Percentiles rank a stretch among this genome's conserved stretches.
phyloP scores from a whole-genome alignment of 1,140 invertebrate genomes.

The Leptinotarsa lineolata region DNA sequence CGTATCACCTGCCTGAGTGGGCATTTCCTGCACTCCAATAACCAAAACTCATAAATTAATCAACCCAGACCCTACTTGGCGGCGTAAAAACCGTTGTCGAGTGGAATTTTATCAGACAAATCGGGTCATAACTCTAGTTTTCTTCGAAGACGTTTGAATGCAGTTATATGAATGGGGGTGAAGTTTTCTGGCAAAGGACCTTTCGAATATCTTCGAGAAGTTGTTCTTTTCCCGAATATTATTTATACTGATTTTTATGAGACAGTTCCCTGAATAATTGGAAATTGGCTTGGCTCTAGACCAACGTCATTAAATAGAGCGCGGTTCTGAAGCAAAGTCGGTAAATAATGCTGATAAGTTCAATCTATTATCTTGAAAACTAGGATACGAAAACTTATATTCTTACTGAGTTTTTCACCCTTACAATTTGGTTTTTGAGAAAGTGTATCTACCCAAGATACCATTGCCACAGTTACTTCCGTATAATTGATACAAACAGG shows the following conservation, averaged over 20 bases:
- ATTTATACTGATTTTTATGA: slow-evolving; percentile 17
- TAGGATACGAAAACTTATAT: not conserved
- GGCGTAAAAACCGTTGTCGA: no score
- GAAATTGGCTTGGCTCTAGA: slow-evolving; percentile 20
- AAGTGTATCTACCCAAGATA: no score
- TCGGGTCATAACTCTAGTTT: not conserved
- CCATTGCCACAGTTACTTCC: no score
- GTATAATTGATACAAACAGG: no score
- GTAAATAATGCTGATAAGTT: not conserved
- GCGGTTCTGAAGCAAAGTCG: slow-evolving; percentile 3
- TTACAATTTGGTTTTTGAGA: no score
- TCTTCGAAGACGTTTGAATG: not conserved
- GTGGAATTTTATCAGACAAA: not conserved
- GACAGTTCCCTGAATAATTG: slow-evolving; percentile 16
- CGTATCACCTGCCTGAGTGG: no score
- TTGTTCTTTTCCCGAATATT: slow-evolving; percentile 9
- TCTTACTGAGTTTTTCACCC: not conserved
- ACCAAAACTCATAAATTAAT: no score
- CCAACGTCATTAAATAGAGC: slow-evolving; percentile 23
- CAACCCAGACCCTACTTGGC: no score
- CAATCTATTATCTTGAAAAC: not conserved
- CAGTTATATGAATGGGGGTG: not conserved
- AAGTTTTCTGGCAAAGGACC: not conserved
- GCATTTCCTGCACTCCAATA: no score
- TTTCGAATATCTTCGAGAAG: not conserved